These are phyloP conservation scores for Oscheius sp. DNA, from an alignment of 2,888 invertebrate genomes.

Conservation along the genomic window DNA sequence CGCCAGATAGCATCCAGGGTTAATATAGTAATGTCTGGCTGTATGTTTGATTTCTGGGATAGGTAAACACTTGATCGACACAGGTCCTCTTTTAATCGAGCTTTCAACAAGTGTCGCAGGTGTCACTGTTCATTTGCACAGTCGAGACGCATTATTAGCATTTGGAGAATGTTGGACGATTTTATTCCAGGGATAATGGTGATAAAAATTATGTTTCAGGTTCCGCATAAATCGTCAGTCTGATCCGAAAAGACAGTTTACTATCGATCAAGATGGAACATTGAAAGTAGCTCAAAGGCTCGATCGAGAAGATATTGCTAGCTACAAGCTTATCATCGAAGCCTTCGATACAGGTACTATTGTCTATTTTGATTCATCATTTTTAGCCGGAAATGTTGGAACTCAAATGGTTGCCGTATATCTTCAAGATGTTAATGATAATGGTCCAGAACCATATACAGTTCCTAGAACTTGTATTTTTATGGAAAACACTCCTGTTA, in stretches of 20 bases:
- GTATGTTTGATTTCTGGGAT: too few species aligned
- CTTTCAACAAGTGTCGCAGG: slow-evolving; percentile 25
- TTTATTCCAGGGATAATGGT: background rate
- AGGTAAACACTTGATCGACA: background rate
- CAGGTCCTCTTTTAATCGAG: slow-evolving; percentile 2
- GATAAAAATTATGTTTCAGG: slow-evolving; percentile 44
- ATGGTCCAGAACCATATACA: slow-evolving; percentile 87
- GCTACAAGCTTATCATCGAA: slow-evolving; percentile 93
- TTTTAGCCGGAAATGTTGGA: slow-evolving; percentile 81
- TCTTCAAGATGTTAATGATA: slow-evolving; percentile 89
- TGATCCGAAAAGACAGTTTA: slow-evolving; percentile 90
- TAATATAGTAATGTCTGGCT: too few species aligned
- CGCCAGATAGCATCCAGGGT: too few species aligned
- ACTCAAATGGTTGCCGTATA: slow-evolving; percentile 81
- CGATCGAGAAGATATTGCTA: slow-evolving; percentile 91
- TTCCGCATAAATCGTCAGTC: slow-evolving; percentile 84
- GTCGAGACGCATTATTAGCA: slow-evolving; percentile 16
- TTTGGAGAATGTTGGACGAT: background rate
- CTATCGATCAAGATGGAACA: slow-evolving; percentile 91
- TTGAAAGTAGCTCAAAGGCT: slow-evolving; percentile 90
- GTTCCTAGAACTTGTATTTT: slow-evolving; percentile 89
- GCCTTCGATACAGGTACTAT: slow-evolving; percentile 92
- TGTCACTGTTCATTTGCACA: slow-evolving; percentile 25
- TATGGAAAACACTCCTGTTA: slow-evolving; percentile 89
- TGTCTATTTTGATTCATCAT: too few species aligned